Base-by-base conservation (phyloP, 2,888 invertebrate species). In the Pediacus dermestoides region DNA sequence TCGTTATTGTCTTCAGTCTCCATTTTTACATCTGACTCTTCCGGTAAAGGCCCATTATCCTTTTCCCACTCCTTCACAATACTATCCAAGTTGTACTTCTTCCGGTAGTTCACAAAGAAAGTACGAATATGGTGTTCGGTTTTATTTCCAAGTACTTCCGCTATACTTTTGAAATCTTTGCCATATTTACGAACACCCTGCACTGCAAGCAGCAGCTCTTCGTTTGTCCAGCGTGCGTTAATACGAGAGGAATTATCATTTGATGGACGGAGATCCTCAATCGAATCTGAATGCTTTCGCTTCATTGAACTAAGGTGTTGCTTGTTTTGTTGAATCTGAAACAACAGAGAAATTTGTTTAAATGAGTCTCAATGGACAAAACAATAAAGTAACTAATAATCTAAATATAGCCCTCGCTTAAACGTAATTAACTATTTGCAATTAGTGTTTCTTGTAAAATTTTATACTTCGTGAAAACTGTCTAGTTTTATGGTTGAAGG, bases 101-200 rank as follows among this genome's bases (percentile, higher is more conserved):
- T 82, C 30, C 92, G 81, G 70, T 95, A 89, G 64, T 89, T 92
- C 4, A 88, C 80, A 71, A 90, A 96, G 72, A 95, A 96, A 31
- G 85, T 85, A 48, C 92, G 83, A 28, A 96, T 78, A 66, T 95
- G 94, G 32, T 86, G 82, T 70, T 94, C 95, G 1, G 89, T 92
- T 74, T 96, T 96, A 34, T 92, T 96, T 45, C 93, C 93, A 50
- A 96, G 79, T 7, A 92, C 85, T 66, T 95, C 94, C 9, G 96
- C 92, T 52, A 96, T 95, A 16, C 92, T 90, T 72, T 89, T 81
- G 68, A 89, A 92, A 68, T 93, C 87, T 73, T 87, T 86, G 66
- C 88, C 88, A 60, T 83, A 85, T 70, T 86, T 86, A 47, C 83
- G 76, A 40, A 84, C 80, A 61, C 92, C 94, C 48, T 93, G 89